Conservation (phyloP, 2,888 invertebrate species). For the Neocrepidodera transversa region DNA sequence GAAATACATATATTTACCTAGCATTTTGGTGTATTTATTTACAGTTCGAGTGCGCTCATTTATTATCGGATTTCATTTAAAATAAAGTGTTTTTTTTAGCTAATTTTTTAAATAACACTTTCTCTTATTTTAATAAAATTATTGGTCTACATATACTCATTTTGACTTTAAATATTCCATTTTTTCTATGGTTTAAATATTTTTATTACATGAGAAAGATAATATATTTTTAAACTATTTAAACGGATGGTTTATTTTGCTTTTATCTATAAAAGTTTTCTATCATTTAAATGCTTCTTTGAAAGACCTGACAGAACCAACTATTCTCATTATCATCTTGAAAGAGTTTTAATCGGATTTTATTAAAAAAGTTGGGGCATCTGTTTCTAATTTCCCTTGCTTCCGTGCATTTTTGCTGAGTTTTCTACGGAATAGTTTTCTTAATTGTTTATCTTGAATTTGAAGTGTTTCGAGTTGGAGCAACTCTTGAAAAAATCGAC, state of each 20-base stretch:
- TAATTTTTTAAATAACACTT: no score
- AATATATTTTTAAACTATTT: no score
- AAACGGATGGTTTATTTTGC: background rate
- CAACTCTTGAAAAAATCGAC: background rate
- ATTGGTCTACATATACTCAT: no score
- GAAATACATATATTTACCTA: no score
- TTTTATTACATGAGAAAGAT: no score
- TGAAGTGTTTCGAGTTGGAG: conserved; percentile 18
- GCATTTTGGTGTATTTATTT: no score
- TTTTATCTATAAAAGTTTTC: background rate
- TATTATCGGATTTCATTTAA: no score
- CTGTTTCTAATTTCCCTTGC: conserved; percentile 31
- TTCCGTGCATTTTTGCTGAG: conserved; percentile 17
- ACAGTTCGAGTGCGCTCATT: no score
- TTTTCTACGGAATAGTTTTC: conserved; percentile 20
- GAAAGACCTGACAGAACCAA: conserved; percentile 25
- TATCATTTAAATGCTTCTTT: background rate
- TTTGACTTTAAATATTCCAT: no score
- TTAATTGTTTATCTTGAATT: conserved; percentile 26
- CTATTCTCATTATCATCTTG: conserved; percentile 31
- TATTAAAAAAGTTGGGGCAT: conserved; percentile 34
- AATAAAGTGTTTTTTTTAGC: no score
- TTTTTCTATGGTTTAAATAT: no score
- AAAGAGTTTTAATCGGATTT: conserved; percentile 33
- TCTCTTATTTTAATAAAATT: no score